phyloP scores from a whole-genome alignment of 2,797 vertebrate species.

The Cephalopachus bancanus region DNA sequence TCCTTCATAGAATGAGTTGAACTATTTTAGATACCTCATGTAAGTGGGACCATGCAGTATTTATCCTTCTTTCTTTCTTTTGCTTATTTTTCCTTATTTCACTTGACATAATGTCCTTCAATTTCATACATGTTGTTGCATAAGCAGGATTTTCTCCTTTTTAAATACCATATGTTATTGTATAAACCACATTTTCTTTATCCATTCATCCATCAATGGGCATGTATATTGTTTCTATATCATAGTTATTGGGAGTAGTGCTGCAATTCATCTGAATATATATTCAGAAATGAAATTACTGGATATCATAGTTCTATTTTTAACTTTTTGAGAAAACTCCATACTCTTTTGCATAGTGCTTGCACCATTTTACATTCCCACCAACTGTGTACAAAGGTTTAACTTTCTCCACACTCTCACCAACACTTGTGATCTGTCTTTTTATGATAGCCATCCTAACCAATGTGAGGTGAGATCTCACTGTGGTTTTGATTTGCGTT shows the following conservation, averaged over 20 bases:
- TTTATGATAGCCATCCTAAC: not conserved
- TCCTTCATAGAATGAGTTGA: not conserved
- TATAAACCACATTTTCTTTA: not conserved
- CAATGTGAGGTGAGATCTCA: not conserved
- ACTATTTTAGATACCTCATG: not conserved
- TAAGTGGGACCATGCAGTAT: not conserved
- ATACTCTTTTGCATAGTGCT: not conserved
- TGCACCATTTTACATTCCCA: not conserved
- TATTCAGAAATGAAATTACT: not conserved
- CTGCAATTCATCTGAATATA: not conserved
- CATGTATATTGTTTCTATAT: not conserved
- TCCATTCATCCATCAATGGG: not conserved
- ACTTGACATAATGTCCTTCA: not conserved
- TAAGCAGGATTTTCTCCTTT: not conserved
- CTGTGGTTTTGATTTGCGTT: not conserved
- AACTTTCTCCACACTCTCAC: not conserved
- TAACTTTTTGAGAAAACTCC: not conserved
- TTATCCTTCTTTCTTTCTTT: not conserved
- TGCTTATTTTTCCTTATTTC: not conserved
- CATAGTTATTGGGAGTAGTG: not conserved
- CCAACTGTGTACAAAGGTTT: not conserved
- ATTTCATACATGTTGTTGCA: not conserved
- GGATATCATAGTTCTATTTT: not conserved
- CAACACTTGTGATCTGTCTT: not conserved
- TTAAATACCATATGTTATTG: not conserved